These are phyloP conservation scores for Trisateles emortualis DNA, from an alignment of 2,888 invertebrate genomes.

Conservation along the genomic window DNA sequence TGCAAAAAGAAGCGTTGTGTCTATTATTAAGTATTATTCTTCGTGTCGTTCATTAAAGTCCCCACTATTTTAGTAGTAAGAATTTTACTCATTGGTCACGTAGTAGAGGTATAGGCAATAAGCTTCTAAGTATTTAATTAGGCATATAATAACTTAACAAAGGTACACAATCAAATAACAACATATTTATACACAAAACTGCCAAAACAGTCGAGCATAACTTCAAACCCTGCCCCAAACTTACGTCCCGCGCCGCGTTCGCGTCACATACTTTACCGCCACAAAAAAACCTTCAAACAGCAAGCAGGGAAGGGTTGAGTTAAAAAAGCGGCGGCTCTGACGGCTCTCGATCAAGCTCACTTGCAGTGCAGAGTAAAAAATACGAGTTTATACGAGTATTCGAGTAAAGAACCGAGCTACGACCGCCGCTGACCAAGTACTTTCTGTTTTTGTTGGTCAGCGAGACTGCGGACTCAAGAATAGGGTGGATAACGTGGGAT, in stretches of 20 bases:
- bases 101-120: no score
- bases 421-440: constrained; percentile 37
- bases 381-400: constrained; percentile 9
- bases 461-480: constrained; percentile 27
- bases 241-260: constrained; percentile 23
- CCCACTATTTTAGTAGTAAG: no score
- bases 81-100: no score
- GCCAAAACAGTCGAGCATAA: background rate
- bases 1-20: no score
- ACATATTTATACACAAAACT: background rate
- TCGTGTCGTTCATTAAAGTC: no score
- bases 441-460: constrained; percentile 72
- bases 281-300: constrained; percentile 39
- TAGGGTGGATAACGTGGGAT: constrained; percentile 20
- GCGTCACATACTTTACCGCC: constrained; percentile 44
- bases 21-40: no score
- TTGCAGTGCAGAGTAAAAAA: constrained; percentile 49
- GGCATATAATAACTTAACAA: no score
- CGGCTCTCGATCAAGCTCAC: constrained; percentile 70
- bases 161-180: no score
- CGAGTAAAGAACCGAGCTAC: constrained; percentile 18
- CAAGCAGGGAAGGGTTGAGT: constrained; percentile 41
- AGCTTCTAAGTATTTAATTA: no score
- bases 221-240: background rate
- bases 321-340: constrained; percentile 36